Evolutionary conservation across 2,888 invertebrate genomes (phyloP), one percentile per base, ranked within the genome.

Genomic region (Xanthia togata): DNA sequence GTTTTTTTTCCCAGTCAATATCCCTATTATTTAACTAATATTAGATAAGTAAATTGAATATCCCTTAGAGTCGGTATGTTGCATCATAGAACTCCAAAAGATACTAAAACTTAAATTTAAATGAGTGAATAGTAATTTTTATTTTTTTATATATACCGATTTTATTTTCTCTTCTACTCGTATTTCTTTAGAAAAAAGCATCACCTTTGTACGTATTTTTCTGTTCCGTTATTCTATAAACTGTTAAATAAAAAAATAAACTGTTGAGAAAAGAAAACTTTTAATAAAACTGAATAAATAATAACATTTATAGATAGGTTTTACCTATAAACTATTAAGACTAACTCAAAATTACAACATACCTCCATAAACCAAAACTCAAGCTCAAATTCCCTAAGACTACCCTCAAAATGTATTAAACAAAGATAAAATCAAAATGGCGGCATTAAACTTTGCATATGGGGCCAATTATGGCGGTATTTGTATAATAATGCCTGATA

Each of bases 391-490:
- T 65, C 70, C 75, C 71, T 60, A 88, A 88, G 88, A 88, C 81
- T 65, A 84, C 84, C 87, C 88, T 92, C 92, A 91, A 93, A 95
- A 93, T 94, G 93, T 94, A 95, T 94, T 92, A 93, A 93, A 90
- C 89, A 67, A 31, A 89, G 96, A 96, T 96, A 95, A 93, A 92
- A 95, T 95, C 95, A 88, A 85, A 91, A 90, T 87, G 89, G 89
- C 88, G 90, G 90, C 94, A 93, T 93, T 94, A 93, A 95, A 94
- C 93, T 94, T 95, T 95, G 94, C 96, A 96, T 96, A 96, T 96
- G 96, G 94, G 95, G 91, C 90, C 93, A 95, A 95, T 96, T 95
- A 96, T 89, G 89, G 85, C 89, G 83, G 90, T 93, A 94, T 94
- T 95, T 92, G 94, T 94, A 92, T 93, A 93, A 93, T 93, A 90